Conservation (phyloP, 2,797 vertebrate genomes). For the Thaleichthys pacificus region DNA sequence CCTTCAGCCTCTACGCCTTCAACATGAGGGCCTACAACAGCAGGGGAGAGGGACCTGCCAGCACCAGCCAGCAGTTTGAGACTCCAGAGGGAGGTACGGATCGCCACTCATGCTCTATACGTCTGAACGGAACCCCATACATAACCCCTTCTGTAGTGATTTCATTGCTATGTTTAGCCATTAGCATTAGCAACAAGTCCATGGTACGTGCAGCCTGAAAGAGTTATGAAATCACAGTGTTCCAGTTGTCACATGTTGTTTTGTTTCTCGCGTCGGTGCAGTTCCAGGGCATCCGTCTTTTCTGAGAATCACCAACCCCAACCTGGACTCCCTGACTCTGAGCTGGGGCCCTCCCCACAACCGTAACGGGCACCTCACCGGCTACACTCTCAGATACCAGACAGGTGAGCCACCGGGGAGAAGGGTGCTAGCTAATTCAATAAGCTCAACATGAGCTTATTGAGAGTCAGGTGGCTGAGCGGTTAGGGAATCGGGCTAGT, state of each 20-base stretch:
- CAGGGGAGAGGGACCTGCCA: constrained; percentile 90
- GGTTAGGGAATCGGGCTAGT: too few relatives aligned
- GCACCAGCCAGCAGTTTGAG: constrained; percentile 78
- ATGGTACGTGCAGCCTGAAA: too few relatives aligned
- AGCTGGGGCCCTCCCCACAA: constrained; percentile 89
- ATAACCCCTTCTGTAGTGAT: too few relatives aligned
- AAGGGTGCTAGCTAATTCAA: background rate
- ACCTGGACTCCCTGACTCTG: constrained; percentile 87
- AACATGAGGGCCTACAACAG: constrained; percentile 87
- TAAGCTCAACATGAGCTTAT: too few relatives aligned
- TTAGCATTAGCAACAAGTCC: too few relatives aligned
- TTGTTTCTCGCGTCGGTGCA: constrained; percentile 50
- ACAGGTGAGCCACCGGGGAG: constrained; percentile 80
- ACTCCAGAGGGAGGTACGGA: constrained; percentile 92
- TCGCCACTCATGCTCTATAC: background rate
- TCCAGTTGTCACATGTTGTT: too few relatives aligned
- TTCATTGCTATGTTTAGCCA: too few relatives aligned
- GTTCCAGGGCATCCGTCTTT: constrained; percentile 87
- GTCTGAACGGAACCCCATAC: background rate
- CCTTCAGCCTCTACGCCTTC: constrained; percentile 86
- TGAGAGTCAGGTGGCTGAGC: too few relatives aligned
- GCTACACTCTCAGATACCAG: constrained; percentile 91
- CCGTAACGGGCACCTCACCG: constrained; percentile 87
- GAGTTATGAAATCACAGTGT: too few relatives aligned
- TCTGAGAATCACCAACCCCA: constrained; percentile 80